Evolutionary conservation across 2,888 invertebrate genomes (phyloP).

Genomic region (Agonopterix subpropinquella): DNA sequence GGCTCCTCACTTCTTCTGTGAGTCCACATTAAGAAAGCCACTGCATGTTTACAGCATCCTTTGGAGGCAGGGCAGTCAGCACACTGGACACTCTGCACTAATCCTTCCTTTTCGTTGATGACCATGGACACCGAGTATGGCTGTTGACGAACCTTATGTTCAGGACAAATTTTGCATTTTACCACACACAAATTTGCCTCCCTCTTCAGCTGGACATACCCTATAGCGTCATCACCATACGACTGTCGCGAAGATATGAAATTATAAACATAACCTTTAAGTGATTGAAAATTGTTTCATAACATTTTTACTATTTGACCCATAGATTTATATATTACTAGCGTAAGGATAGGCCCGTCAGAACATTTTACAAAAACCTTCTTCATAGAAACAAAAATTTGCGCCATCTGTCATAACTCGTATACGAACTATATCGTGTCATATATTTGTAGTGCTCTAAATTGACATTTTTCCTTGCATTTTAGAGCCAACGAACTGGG

Average conservation of each 20-base stretch:
- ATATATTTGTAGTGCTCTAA: too few species aligned
- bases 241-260: constrained; percentile 17
- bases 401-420: too few species aligned
- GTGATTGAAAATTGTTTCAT: background rate
- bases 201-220: constrained; percentile 21
- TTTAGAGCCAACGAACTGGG: too few species aligned
- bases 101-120: constrained; percentile 21
- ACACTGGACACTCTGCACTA: constrained; percentile 14
- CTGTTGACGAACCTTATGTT: constrained; percentile 26
- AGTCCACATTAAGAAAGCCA: constrained; percentile 30
- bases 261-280: background rate
- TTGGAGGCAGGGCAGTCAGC: constrained; percentile 22
- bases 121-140: constrained; percentile 17
- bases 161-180: constrained; percentile 23
- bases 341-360: too few species aligned
- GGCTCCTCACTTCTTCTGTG: constrained; percentile 32
- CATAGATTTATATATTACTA: too few species aligned
- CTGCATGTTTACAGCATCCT: constrained; percentile 30
- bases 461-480: too few species aligned
- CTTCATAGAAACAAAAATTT: too few species aligned
- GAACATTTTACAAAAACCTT: too few species aligned
- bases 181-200: constrained; percentile 17
- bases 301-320: too few species aligned
- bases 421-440: too few species aligned
- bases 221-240: constrained; percentile 24